Conservation (phyloP, 2,113 vertebrate species). For the Leucosticte australis region DNA sequence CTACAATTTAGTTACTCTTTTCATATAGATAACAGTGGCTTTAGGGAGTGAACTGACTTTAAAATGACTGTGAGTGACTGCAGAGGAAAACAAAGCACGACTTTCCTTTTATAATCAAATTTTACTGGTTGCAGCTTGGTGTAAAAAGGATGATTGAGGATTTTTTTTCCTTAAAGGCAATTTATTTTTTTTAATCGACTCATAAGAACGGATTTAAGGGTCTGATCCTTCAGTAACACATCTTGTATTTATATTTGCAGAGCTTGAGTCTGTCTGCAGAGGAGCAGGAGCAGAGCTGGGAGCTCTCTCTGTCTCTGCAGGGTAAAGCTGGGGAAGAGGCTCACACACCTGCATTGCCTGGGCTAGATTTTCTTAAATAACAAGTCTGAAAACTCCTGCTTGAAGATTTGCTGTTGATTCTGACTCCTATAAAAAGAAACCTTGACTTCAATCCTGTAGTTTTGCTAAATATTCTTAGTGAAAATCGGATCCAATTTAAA, state of each 20-base stretch:
- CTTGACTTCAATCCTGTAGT: not conserved
- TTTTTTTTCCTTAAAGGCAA: not conserved
- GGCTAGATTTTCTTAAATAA: not conserved
- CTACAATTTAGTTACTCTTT: conserved; percentile 46
- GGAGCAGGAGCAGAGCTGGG: not conserved
- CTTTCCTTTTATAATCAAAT: not conserved
- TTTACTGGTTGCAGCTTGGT: not conserved
- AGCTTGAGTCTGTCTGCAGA: not conserved
- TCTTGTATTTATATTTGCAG: not conserved
- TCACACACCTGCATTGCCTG: not conserved
- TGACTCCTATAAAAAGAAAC: not conserved
- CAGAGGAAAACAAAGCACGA: not conserved
- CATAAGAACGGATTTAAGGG: not conserved
- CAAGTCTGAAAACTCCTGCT: not conserved
- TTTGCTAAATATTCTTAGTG: not conserved
- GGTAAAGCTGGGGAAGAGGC: not conserved
- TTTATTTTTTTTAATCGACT: not conserved
- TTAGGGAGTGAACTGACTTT: not conserved
- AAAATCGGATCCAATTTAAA: not conserved
- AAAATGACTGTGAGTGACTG: not conserved
- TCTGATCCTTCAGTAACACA: not conserved
- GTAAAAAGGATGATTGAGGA: not conserved
- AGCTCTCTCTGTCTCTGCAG: not conserved
- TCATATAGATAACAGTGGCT: not conserved
- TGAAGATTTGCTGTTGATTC: not conserved